These are phyloP conservation scores for Macaca mulatta DNA, from an alignment of 2,113 vertebrate genomes.

Conservation along the genomic window DNA sequence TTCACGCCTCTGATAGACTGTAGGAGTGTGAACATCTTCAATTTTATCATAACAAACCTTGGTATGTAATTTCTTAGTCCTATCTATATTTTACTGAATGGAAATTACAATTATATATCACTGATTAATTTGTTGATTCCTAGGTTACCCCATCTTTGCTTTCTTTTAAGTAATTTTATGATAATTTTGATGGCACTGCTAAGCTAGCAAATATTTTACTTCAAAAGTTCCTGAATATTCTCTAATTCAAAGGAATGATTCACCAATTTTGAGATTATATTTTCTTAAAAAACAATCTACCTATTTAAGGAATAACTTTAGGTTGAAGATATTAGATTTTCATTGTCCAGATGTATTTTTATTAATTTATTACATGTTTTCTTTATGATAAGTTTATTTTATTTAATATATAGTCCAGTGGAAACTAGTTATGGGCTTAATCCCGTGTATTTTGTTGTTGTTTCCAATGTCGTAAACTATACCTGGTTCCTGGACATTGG, in stretches of 20 bases:
- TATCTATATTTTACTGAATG: background rate
- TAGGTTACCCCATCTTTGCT: background rate
- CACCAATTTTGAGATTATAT: background rate
- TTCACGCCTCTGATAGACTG: background rate
- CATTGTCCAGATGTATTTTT: background rate
- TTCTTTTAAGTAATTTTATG: background rate
- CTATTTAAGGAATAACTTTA: background rate
- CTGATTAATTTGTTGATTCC: background rate
- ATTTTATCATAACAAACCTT: background rate
- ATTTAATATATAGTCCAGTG: background rate
- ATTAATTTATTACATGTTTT: background rate
- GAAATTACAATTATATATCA: background rate
- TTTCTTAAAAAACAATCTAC: background rate
- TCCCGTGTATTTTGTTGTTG: background rate
- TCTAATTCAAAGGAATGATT: background rate
- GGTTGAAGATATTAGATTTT: background rate
- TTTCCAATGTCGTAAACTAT: background rate
- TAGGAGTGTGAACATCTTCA: background rate
- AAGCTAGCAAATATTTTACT: background rate
- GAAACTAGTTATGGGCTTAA: background rate
- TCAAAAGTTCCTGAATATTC: background rate
- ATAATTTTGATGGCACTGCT: background rate
- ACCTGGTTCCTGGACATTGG: background rate
- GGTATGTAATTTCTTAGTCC: background rate
- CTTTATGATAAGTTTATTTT: background rate